Evolutionary conservation across 2,797 vertebrate genomes (phyloP).

Genomic region (Enteromius treurensis): DNA sequence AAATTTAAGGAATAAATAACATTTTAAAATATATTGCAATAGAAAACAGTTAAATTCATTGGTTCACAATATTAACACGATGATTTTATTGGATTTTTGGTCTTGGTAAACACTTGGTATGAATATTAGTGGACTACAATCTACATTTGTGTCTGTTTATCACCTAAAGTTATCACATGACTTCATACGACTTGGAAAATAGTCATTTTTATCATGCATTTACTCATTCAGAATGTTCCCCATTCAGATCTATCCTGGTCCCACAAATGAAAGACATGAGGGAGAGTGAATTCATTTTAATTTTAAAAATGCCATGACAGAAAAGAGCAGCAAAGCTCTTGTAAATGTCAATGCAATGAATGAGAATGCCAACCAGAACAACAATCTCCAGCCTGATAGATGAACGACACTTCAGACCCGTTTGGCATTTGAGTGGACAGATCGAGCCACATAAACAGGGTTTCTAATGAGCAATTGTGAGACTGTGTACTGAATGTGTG

Average conservation of each 20-base stretch:
- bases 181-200: background rate
- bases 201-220: background rate
- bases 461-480: conserved; percentile 30
- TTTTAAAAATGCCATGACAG: background rate
- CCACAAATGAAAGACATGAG: background rate
- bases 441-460: conserved; percentile 60
- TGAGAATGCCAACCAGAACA: conserved; percentile 18
- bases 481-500: background rate
- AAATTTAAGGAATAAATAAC: background rate
- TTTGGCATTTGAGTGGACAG: conserved; percentile 46
- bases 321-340: background rate
- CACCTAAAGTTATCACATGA: background rate
- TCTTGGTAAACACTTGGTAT: background rate
- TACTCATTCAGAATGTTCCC: too few relatives aligned
- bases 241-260: background rate
- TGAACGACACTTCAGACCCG: conserved; percentile 12
- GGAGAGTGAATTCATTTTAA: too few relatives aligned
- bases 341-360: conserved; percentile 11
- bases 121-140: background rate
- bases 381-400: background rate
- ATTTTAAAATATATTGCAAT: background rate
- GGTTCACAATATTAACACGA: background rate
- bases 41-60: background rate
- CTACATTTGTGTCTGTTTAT: background rate
- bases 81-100: background rate